A percentile compares a stretch with the other conserved stretches of the same genome.
Conservation (phyloP, 1,140 invertebrate genomes). For the Pseudachorutes palmiensis region DNA sequence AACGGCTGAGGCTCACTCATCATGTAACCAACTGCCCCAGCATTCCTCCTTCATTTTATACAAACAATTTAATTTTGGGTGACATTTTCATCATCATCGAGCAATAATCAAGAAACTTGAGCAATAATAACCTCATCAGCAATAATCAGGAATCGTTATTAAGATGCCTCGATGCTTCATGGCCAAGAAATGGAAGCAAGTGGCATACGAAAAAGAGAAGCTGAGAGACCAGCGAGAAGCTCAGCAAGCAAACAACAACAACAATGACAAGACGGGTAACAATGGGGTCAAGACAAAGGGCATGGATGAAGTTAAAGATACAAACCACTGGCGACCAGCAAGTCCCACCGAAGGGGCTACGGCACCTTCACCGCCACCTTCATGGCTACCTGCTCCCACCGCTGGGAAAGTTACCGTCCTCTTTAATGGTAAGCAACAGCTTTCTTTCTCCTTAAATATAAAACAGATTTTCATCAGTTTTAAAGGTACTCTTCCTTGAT, state of each 20-base stretch:
- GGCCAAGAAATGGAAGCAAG: slow-evolving; percentile 81
- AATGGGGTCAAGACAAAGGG: slow-evolving; percentile 9
- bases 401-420: slow-evolving; percentile 38
- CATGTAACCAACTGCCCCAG: neutral
- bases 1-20: neutral
- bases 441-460: no score
- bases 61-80: neutral
- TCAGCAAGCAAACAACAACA: slow-evolving; percentile 16
- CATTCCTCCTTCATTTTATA: neutral
- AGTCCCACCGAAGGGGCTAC: slow-evolving; percentile 36
- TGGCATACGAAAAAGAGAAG: slow-evolving; percentile 34
- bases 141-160: neutral
- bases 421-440: slow-evolving; percentile 35
- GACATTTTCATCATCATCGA: neutral
- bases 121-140: neutral
- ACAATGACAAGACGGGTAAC: slow-evolving; percentile 16
- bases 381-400: slow-evolving; percentile 37
- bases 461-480: no score
- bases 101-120: neutral
- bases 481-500: no score
- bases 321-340: slow-evolving; percentile 30
- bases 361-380: slow-evolving; percentile 32
- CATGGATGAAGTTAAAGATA: slow-evolving; percentile 6
- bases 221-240: slow-evolving; percentile 17
- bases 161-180: slow-evolving; percentile 75